Evolutionary conservation across 2,888 invertebrate species (phyloP).

Genomic region (Trichacis sp.): DNA sequence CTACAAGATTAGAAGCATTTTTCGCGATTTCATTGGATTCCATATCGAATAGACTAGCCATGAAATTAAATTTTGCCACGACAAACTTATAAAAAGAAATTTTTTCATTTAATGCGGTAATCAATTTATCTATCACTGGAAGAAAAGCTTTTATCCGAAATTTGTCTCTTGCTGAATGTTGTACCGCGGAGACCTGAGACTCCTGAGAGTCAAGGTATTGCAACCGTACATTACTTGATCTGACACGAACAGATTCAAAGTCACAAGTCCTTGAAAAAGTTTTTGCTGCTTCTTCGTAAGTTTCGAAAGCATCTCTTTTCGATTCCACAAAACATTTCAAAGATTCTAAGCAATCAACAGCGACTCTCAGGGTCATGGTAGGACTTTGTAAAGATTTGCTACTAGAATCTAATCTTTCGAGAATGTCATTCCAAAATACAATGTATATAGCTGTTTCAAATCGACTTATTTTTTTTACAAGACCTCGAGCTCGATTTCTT

Average conservation of each 20-base stretch:
- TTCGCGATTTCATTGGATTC: not conserved
- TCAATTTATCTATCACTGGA: slow-evolving; percentile 13
- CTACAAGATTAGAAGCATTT: not conserved
- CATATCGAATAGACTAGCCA: slow-evolving; percentile 1
- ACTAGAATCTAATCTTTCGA: slow-evolving; percentile 36
- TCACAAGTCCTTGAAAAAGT: slow-evolving; percentile 22
- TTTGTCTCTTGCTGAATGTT: slow-evolving; percentile 21
- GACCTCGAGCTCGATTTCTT: slow-evolving; percentile 28
- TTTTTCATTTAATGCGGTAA: slow-evolving; percentile 8
- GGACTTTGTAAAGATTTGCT: slow-evolving; percentile 13
- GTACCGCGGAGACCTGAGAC: slow-evolving; percentile 5
- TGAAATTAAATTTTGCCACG: not conserved
- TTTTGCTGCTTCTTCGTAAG: slow-evolving; percentile 45
- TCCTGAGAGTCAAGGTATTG: slow-evolving; percentile 28
- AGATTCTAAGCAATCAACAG: slow-evolving; percentile 42
- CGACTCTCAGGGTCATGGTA: slow-evolving; percentile 45
- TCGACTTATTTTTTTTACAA: slow-evolving; percentile 41
- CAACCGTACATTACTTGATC: not conserved
- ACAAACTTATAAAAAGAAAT: slow-evolving; percentile 15
- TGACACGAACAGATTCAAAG: not conserved
- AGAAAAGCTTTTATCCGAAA: slow-evolving; percentile 15
- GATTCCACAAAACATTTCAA: slow-evolving; percentile 46
- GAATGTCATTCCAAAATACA: slow-evolving; percentile 48
- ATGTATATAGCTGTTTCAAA: slow-evolving; percentile 58
- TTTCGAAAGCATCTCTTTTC: slow-evolving; percentile 39